Conservation (phyloP, 2,113 vertebrate species). For the Sorex araneus region DNA sequence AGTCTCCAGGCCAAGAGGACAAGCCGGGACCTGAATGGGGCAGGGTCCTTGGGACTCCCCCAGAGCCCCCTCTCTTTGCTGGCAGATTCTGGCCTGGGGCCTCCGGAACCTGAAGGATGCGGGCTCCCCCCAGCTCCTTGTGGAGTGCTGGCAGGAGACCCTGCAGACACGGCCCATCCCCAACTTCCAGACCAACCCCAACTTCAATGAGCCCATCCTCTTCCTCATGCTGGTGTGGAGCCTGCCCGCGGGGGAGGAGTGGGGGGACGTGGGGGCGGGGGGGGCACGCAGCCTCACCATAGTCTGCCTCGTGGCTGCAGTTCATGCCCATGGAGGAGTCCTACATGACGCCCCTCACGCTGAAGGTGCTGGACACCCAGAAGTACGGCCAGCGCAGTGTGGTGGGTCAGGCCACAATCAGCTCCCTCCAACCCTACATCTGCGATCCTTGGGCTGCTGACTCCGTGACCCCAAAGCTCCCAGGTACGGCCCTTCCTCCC, state of each 20-base stretch:
- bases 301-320: slow-evolving; percentile 54
- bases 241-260: neutral
- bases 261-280: neutral
- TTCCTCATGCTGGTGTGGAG: slow-evolving; percentile 85
- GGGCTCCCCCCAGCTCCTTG: slow-evolving; percentile 81
- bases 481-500: slow-evolving; percentile 43
- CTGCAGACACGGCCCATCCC: slow-evolving; percentile 82
- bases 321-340: slow-evolving; percentile 83
- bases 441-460: slow-evolving; percentile 73
- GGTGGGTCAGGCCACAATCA: slow-evolving; percentile 83
- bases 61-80: neutral
- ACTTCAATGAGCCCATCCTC: slow-evolving; percentile 83
- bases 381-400: slow-evolving; percentile 73
- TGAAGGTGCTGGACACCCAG: slow-evolving; percentile 85
- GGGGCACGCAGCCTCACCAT: neutral
- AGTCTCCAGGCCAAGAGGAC: neutral
- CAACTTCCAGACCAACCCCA: slow-evolving; percentile 83
- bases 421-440: slow-evolving; percentile 77
- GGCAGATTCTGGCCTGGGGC: slow-evolving; percentile 89
- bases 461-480: slow-evolving; percentile 57
- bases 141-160: slow-evolving; percentile 84
- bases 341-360: slow-evolving; percentile 77
- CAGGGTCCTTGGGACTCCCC: too few species aligned
- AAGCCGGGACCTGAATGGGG: neutral
- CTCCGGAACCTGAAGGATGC: slow-evolving; percentile 85